Evolutionary conservation across 2,113 vertebrate genomes (phyloP), one percentile per base, ranked within the genome.

Genomic region (Equus przewalskii): DNA sequence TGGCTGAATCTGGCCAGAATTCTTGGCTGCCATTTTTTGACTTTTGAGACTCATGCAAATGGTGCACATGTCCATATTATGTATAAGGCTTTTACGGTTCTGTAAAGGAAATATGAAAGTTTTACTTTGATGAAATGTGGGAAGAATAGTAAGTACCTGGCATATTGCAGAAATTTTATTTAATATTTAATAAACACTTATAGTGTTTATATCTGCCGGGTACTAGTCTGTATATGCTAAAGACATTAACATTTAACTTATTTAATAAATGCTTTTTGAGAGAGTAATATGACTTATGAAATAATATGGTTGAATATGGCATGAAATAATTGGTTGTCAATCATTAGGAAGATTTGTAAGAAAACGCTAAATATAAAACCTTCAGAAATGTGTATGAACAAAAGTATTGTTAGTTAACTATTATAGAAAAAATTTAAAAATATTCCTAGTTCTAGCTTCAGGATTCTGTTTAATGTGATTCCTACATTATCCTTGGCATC

Each of bases 181-280:
- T 70, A 67, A n/a, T 96, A 69, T 87, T 96, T 95, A 89, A 64
- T 73, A 72, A 96, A 89, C 15, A 85, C 14, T 16, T 60, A 54
- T 7, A 22, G 46, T 89, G 11, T 94, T 96, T 54, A 41, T 14
- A 78, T 56, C n/a, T 92, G 44, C n/a, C 33, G 87, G 30, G 18
- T 46, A 64, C n/a, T 78, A 5, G 83, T 91, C 28, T 94, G 33
- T 65, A 18, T 84, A 10, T 56, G 9, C 51, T 87, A 62, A 94
- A 90, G 65, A 64, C 88, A 49, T 89, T 95, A 97, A 67, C 19
- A 58, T 92, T 75, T 87, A 87, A 65, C 44, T 95, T 62, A 64
- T 51, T 58, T 60, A 91, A 64, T 83, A 92, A 91, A 51, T 87
- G 19, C 51, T 76, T 93, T 36, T 81, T 82, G 64, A 82, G 41